Conservation (phyloP, 2,797 vertebrate genomes). For the Phylloscopus collybita region DNA sequence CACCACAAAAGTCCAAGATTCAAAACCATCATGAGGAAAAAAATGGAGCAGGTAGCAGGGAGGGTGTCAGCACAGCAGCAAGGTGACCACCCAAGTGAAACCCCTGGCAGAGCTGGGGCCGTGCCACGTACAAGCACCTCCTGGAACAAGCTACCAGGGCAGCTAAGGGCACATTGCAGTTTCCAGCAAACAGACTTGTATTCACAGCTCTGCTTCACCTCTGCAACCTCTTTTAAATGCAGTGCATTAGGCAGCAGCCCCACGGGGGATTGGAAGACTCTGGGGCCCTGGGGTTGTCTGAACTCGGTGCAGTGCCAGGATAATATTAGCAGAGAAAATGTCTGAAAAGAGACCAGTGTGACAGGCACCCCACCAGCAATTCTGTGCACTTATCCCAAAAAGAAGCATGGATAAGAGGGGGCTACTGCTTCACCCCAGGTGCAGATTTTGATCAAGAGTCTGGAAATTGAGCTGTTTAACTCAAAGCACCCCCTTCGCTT, state of each 20-base stretch:
- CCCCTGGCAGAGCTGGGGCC: rapidly evolving
- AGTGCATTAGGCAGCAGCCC: background rate
- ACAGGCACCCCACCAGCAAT: background rate
- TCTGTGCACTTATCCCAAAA: background rate
- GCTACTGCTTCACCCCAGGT: background rate
- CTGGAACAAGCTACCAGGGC: background rate
- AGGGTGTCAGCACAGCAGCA: background rate
- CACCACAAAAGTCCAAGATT: background rate
- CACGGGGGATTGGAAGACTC: background rate
- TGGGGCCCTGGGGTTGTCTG: rapidly evolving
- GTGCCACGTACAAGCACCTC: rapidly evolving
- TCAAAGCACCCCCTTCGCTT: background rate
- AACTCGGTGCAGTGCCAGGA: rapidly evolving
- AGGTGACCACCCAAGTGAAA: background rate
- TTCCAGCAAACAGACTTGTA: background rate
- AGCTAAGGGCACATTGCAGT: background rate
- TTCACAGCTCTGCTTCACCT: background rate
- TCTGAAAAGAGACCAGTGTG: background rate
- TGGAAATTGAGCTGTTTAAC: background rate
- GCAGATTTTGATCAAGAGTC: background rate
- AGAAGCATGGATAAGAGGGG: rapidly evolving
- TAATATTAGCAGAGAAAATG: background rate
- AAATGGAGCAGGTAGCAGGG: background rate
- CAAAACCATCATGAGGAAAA: background rate
- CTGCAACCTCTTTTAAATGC: background rate